phyloP scores from a whole-genome alignment of 2,888 invertebrate species.

The Hirtodrosophila trivittata region DNA sequence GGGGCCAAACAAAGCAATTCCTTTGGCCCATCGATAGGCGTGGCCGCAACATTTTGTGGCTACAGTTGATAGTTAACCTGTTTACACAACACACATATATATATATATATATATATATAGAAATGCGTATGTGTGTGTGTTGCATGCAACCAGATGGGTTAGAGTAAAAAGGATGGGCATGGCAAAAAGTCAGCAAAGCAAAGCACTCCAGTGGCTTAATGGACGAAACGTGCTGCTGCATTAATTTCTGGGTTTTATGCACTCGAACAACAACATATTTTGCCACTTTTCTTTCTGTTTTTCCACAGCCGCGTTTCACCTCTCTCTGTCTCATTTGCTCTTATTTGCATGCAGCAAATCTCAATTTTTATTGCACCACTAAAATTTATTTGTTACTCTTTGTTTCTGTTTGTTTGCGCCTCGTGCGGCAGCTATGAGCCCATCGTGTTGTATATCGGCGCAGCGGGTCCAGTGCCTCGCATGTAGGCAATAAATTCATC shows the following conservation, averaged over 20 bases:
- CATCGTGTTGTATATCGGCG: no score
- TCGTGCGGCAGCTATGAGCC: no score
- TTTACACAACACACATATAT: conserved; percentile 75
- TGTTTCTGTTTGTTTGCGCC: no score
- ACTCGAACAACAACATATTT: conserved; percentile 32
- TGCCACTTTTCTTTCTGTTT: no score
- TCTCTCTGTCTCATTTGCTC: no score
- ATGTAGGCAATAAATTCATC: conserved; percentile 88
- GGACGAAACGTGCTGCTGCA: conserved; percentile 75
- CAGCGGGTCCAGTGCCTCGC: not conserved
- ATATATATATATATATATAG: no score
- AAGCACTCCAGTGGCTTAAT: conserved; percentile 68
- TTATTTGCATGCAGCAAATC: conserved; percentile 60
- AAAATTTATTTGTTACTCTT: conserved; percentile 13
- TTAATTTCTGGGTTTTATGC: conserved; percentile 74
- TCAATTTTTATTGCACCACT: conserved; percentile 49
- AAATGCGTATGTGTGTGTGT: conserved; percentile 58
- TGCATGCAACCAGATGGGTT: conserved; percentile 26
- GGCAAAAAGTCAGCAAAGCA: conserved; percentile 70
- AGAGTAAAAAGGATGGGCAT: not conserved
- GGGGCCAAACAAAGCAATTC: conserved; percentile 48
- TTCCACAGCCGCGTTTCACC: no score
- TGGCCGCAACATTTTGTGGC: conserved; percentile 35
- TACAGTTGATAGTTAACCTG: conserved; percentile 49
- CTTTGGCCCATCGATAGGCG: conserved; percentile 42